Evolutionary conservation across 2,888 invertebrate genomes (phyloP), one percentile per base, ranked within the genome.

Genomic region (Metallyticus violacea): DNA sequence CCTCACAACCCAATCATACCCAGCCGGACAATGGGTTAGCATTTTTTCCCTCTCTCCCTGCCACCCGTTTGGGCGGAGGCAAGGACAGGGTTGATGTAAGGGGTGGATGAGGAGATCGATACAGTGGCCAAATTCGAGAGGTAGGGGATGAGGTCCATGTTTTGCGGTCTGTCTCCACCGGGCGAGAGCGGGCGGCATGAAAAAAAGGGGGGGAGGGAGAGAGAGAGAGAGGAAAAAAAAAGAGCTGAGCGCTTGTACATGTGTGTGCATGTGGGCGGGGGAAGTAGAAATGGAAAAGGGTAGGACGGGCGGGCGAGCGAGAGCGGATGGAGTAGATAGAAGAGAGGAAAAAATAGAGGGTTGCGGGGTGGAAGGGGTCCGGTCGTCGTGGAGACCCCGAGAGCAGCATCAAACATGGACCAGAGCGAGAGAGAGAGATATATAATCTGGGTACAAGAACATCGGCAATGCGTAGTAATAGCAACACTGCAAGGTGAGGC

Each of bases 1-100:
- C n/a, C 30, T 85, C 82, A 15, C 86, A 79, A 76, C 82, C 87
- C 87, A 87, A 87, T 87, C 87, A 87, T 87, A 87, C 40, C 40
- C 40, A 15, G 85, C 84, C 76, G 85, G 77, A 85, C 87, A 87
- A 87, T 87, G 86, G 87, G 62, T 81, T 85, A 76, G 83, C 85
- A 87, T 85, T 85, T 85, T 85, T 85, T 81, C 76, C 83, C 79
- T 62, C 77, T 83, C 76, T 76, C 82, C n/a, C n/a, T n/a, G n/a
- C n/a, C n/a, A n/a, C 30, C 81, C 29, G 29, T 81, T 81, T 29
- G 81, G 62, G 62, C 62, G 26, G 62, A 26, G 26, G 62, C 62
- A 81, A 40, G 62, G 81, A 81, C 81, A 62, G 81, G 81, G 81
- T 81, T 81, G 81, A 62, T 81, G 62, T 81, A 81, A 81, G 76